Evolutionary conservation across 2,113 vertebrate genomes (phyloP), one percentile per base, ranked within the genome.

Genomic region (Anthoscopus minutus): DNA sequence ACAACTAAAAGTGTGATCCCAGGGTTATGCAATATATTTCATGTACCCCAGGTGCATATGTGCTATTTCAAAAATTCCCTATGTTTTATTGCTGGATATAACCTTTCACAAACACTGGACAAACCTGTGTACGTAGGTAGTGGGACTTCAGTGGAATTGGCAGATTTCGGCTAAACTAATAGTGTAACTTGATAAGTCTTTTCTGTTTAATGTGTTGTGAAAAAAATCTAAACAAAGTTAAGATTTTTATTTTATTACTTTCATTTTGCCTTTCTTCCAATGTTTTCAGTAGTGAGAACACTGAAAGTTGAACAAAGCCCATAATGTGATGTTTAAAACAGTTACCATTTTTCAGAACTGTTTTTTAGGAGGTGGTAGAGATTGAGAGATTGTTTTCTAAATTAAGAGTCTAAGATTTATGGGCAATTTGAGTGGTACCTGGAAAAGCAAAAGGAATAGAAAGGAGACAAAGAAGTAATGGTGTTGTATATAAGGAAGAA

Each of bases 381-480:
- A 86, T 66, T 95, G 89, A 93, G 66, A 93, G 33, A 66, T 73
- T 88, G 64, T 94, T 93, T 94, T 77, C 79, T 86, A 88, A 95
- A 94, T 96, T 88, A 95, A 42, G 57, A 92, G 53, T 64, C 37
- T 14, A 71, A 88, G 87, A 93, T 89, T 93, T 96, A 96, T 83
- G 47, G 82, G 67, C 57, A 88, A 88, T 93, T 93, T 82, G 83
- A 94, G 48, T 66, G 53, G 73, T 89, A 94, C 70, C 86, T 96
- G 91, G 74, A 90, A 96, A 92, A 91, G 86, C 3, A 5, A 95
- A 95, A 92, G 28, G 30, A 84, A 25, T 73, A 42, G 45, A 30
- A 89, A 78, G 27, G 45, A 93, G 19, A 71, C n/a, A 84, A 92
- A 74, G 64, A 92, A 73, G 64, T 61, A 78, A 92, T 81, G 35